Base-by-base conservation (phyloP, 1,140 invertebrate species). In the Mesaphorura yosii region DNA sequence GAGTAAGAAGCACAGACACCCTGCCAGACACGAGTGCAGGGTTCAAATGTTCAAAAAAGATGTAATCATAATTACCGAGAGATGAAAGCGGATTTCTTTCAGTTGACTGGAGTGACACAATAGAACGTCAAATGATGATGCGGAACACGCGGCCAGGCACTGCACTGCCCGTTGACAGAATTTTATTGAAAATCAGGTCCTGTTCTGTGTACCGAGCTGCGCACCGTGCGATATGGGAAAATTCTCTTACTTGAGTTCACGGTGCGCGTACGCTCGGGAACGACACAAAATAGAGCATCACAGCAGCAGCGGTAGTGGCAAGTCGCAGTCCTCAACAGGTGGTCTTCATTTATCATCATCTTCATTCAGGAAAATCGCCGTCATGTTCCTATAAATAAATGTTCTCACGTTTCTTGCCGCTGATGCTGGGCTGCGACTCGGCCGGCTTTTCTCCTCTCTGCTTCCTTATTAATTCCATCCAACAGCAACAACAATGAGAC, bases 271-370 rank as follows among this genome's bases (percentile, higher is more conserved):
- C n/a, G n/a, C n/a, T n/a, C n/a, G n/a, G n/a, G 53, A 55, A 55
- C 52, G 47, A 51, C 55, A 60, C 59, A 60, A 60, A 57, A 60
- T 51, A 57, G 23, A 25, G n/a, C n/a, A n/a, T n/a, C n/a, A n/a
- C n/a, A n/a, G n/a, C n/a, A 53, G 42, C 4, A 48, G 57, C 57
- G 52, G 46, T 52, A n/a, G n/a, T n/a, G n/a, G n/a, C n/a, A n/a
- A n/a, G n/a, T n/a, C n/a, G n/a, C 48, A 52, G 38, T 47, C 27
- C 59, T 60, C 59, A 61, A 61, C 59, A 61, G 59, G 59, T 61
- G 59, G 59, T 61, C 59, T 55, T 61, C 59, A 61, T 60, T 60
- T 60, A 60, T 61, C 58, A 60, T 57, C 40, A 53, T 57, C 51
- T 61, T 57, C 59, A 61, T 57, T 57, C 50, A 61, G 59, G 22